phyloP scores from a whole-genome alignment of 1,140 invertebrate species.

The Coptotermes formosanus region DNA sequence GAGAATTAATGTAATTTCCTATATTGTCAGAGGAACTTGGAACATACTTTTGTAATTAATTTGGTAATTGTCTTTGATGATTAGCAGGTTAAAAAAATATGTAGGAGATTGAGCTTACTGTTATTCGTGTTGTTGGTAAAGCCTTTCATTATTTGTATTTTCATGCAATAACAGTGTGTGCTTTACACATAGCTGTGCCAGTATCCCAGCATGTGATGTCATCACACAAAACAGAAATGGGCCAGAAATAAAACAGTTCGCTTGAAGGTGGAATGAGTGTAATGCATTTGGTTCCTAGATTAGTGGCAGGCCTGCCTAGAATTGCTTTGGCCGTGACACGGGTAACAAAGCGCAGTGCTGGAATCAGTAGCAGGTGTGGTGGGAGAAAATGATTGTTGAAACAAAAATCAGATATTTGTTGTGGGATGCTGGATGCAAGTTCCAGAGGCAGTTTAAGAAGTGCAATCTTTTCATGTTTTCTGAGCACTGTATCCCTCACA shows the following conservation, averaged over 20 bases:
- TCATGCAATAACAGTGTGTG: too few relatives aligned
- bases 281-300: not conserved
- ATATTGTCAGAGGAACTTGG: not conserved
- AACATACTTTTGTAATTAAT: not conserved
- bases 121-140: not conserved
- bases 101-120: not conserved
- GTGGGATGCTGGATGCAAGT: not conserved
- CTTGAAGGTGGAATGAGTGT: not conserved
- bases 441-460: not conserved
- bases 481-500: not conserved
- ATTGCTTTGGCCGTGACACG: not conserved
- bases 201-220: not conserved
- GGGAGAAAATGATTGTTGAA: not conserved
- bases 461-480: not conserved
- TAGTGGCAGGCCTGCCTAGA: slow-evolving; percentile 6
- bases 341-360: not conserved
- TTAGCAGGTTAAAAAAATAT: too few relatives aligned
- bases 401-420: not conserved
- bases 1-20: not conserved
- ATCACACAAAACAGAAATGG: not conserved
- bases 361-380: not conserved
- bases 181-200: not conserved
- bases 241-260: not conserved
- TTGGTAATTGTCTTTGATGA: not conserved
- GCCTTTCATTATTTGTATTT: too few relatives aligned